Evolutionary conservation across 2,797 vertebrate genomes (phyloP).

Genomic region (Antennarius maculatus): DNA sequence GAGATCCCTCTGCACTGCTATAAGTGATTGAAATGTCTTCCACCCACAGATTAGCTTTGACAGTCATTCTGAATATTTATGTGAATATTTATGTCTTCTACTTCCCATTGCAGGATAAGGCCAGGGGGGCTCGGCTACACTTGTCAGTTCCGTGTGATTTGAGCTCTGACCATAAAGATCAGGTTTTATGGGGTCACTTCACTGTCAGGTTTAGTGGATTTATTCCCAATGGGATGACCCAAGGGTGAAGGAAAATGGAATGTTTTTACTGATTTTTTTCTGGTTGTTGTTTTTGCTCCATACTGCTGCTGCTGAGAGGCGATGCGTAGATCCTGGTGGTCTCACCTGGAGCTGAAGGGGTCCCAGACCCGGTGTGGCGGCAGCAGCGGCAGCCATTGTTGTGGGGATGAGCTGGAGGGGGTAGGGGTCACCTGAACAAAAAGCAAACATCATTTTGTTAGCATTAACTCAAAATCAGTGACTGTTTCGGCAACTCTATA

Average conservation of each 20-base stretch:
- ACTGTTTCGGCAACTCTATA: neutral
- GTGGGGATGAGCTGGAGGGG: constrained; percentile 99
- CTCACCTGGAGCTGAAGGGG: constrained; percentile 97
- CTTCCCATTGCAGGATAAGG: constrained; percentile 24
- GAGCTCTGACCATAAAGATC: constrained; percentile 46
- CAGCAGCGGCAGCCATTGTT: constrained; percentile 91
- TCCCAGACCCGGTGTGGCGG: constrained; percentile 91
- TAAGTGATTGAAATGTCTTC: constrained; percentile 6
- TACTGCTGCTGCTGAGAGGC: neutral
- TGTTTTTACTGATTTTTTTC: constrained; percentile 6
- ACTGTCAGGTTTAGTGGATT: constrained; percentile 25
- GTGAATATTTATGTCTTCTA: constrained; percentile 8
- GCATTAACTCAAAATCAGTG: neutral
- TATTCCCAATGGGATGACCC: constrained; percentile 27
- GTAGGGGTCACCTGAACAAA: constrained; percentile 94
- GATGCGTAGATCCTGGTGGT: neutral
- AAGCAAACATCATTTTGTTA: constrained; percentile 31
- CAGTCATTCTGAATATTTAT: constrained; percentile 26
- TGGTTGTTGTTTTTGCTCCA: neutral
- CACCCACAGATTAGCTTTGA: constrained; percentile 23
- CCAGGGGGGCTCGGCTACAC: constrained; percentile 26
- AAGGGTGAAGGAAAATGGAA: constrained; percentile 23
- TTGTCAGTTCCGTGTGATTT: constrained; percentile 38
- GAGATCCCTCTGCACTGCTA: neutral
- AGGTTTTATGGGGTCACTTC: constrained; percentile 38